phyloP scores from a whole-genome alignment of 2,888 invertebrate species.

The Pycnomerus fuliginosus region DNA sequence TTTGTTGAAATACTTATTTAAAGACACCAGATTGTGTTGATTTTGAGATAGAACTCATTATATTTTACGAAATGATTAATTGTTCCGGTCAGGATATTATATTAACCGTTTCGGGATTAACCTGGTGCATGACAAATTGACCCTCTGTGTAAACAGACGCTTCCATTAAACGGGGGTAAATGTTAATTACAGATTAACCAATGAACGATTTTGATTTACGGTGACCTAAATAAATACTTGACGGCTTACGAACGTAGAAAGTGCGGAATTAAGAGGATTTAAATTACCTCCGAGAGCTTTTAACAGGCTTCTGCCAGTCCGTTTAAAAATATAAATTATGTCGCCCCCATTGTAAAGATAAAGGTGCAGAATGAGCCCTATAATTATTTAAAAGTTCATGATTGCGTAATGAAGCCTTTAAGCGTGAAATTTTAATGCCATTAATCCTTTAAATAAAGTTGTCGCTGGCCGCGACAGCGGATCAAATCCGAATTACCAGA shows the following conservation, averaged over 20 bases:
- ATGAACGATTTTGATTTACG: constrained; percentile 12
- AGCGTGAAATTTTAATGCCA: constrained; percentile 9
- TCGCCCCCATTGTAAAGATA: constrained; percentile 10
- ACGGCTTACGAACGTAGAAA: constrained; percentile 18
- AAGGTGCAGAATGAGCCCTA: constrained; percentile 14
- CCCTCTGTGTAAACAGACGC: constrained; percentile 11
- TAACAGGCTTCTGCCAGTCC: constrained; percentile 8
- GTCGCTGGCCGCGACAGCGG: no score
- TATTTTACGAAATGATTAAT: constrained; percentile 12
- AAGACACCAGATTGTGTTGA: constrained; percentile 2
- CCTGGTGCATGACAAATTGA: constrained; percentile 14
- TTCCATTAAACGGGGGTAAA: no score
- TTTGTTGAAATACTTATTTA: constrained; percentile 6
- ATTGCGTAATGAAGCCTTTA: constrained; percentile 5
- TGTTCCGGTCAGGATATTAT: constrained; percentile 12
- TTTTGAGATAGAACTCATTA: constrained; percentile 10
- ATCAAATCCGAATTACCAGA: no score
- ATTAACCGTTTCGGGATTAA: constrained; percentile 9
- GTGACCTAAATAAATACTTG: constrained; percentile 14
- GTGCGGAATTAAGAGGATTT: constrained; percentile 25
- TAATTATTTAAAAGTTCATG: constrained; percentile 6
- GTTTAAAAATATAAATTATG: constrained; percentile 24
- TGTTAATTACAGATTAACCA: constrained; percentile 14
- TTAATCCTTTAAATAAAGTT: no score
- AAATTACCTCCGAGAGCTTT: constrained; percentile 27